Evolutionary conservation across 2,888 invertebrate genomes (phyloP).

Genomic region (Eucera pruinosa): DNA sequence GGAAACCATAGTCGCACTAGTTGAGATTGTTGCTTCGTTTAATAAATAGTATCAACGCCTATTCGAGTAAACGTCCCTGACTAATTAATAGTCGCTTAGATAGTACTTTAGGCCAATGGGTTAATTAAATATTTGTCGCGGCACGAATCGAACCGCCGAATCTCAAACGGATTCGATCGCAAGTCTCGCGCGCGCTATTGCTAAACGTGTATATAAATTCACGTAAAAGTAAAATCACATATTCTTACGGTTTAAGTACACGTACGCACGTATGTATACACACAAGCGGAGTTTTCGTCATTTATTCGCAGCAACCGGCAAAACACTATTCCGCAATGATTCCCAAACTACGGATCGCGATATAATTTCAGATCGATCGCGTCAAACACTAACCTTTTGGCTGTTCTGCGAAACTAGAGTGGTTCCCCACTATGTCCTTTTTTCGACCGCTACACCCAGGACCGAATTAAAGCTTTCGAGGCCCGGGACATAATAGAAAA

Average conservation of each 20-base stretch:
- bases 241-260: slow-evolving; percentile 59
- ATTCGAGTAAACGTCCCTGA: slow-evolving; percentile 10
- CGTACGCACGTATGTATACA: slow-evolving; percentile 48
- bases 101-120: slow-evolving; percentile 52
- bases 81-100: slow-evolving; percentile 19
- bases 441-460: no score
- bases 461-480: no score
- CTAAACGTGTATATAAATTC: slow-evolving; percentile 47
- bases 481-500: no score
- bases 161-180: background rate
- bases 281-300: slow-evolving; percentile 42
- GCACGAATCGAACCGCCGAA: slow-evolving; percentile 14
- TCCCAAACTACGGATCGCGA: no score
- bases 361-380: no score
- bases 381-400: no score
- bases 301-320: slow-evolving; percentile 38
- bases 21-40: background rate
- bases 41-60: slow-evolving; percentile 11
- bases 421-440: no score
- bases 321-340: slow-evolving; percentile 32
- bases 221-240: slow-evolving; percentile 71
- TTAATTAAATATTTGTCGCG: slow-evolving; percentile 54
- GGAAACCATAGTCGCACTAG: background rate
- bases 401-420: no score
- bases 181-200: background rate